Base-by-base conservation (phyloP, 2,888 invertebrate genomes). In the Lasioglossum morio region DNA sequence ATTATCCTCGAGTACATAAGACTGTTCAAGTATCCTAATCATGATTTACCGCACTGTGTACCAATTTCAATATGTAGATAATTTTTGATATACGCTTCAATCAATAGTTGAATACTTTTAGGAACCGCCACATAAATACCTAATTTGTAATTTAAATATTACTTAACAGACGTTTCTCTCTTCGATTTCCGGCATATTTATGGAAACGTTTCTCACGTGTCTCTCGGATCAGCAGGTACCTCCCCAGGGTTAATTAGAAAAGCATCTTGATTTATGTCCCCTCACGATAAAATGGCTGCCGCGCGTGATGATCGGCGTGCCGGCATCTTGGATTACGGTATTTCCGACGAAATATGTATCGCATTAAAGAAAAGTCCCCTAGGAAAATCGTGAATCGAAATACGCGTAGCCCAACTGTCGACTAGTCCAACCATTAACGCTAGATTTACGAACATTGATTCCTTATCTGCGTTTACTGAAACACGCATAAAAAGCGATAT, bases 401-500 rank as follows among this genome's bases (percentile, higher is more conserved):
- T 34, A 37, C 0, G 4, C 10, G 8, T 8, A 8, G 66, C 8
- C 3, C 19, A 10, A 37, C 66, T 19, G 19, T 37, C 66, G 30
- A 1, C 63, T 63, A 63, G 7, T 30, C 7, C 30, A 30, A 16
- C 30, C 16, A 63, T 63, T 63, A 63, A 30, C 27, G 63, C 63
- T 16, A 14, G 30, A 63, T 63, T 63, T 63, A 63, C 63, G 63
- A 63, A 63, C 63, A 30, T 63, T 27, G 63, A 63, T 63, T 63
- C 16, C 63, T 63, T 63, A 63, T 63, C 63, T 30, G 27, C 16
- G 53, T 53, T 30, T 30, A 63, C 30, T 30, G 63, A 30, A 30
- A 63, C 10, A 16, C 0, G 63, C n/a, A 27, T 14, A 63, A 30
- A 63, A 63, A 63, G 27, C 7, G 27, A 27, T 16, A 63, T n/a